These are phyloP conservation scores for Teleopsis dalmanni DNA, from an alignment of 1,140 invertebrate genomes.

Conservation along the genomic window DNA sequence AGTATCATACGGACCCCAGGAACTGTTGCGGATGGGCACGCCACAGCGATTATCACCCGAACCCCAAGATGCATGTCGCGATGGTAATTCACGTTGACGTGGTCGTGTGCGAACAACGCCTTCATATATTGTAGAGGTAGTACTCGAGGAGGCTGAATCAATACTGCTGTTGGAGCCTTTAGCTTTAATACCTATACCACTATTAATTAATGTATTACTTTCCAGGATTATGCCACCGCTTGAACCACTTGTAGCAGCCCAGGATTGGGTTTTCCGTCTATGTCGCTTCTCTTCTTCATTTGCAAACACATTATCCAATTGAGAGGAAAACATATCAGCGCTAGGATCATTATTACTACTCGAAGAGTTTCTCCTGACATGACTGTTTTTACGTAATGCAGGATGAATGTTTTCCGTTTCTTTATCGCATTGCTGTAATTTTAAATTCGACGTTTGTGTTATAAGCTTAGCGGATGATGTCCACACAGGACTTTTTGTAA, in stretches of 20 bases:
- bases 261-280: constrained; percentile 38
- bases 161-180: constrained; percentile 59
- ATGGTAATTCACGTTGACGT: constrained; percentile 51
- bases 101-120: constrained; percentile 29
- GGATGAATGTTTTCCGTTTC: neutral
- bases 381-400: constrained; percentile 16
- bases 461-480: constrained; percentile 46
- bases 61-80: constrained; percentile 77
- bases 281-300: constrained; percentile 54
- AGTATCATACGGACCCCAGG: constrained; percentile 67
- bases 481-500: constrained; percentile 52
- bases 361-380: neutral
- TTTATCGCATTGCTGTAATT: neutral
- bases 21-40: constrained; percentile 62
- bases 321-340: constrained; percentile 61
- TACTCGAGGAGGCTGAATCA: constrained; percentile 46
- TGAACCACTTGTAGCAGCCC: constrained; percentile 22
- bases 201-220: constrained; percentile 7
- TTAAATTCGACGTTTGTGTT: constrained; percentile 31
- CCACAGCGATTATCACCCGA: constrained; percentile 59
- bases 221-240: constrained; percentile 5
- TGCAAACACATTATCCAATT: too few species aligned
- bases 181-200: too few species aligned
- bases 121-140: constrained; percentile 44
- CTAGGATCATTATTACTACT: constrained; percentile 1